Evolutionary conservation across 2,888 invertebrate genomes (phyloP), one percentile per base, ranked within the genome.

Genomic region (Latrodectus hesperus): DNA sequence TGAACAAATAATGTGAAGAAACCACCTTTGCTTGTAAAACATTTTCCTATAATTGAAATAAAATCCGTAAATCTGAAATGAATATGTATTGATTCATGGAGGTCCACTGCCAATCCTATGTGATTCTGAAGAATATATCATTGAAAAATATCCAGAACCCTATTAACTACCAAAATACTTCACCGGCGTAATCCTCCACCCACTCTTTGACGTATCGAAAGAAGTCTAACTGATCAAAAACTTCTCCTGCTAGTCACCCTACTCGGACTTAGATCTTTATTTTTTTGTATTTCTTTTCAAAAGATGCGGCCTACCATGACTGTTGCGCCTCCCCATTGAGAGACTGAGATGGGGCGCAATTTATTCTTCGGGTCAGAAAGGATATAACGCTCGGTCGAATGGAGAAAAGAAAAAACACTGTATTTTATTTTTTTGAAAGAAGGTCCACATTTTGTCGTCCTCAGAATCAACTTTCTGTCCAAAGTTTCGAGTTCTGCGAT

Each of bases 161-260:
- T 64, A 80, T 80, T 80, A 80, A 80, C 70, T 80, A 71, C 22
- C 16, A 71, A 71, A 72, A 72, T 80, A 51, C 80, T 71, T 49
- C 64, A 51, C 52, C 52, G 17, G 11, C 60, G 51, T 72, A 72
- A 80, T 72, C 80, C 80, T 55, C 55, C 38, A 16, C 17, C 73
- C 1, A n/a, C n/a, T 51, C 10, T 17, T 53, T 26, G 26, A 11
- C 16, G 26, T n/a, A 60, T 60, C 0, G 8, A 60, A 60, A 60
- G 10, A 60, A 16, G 60, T 16, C 38, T 6, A 60, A 10, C 14
- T 16, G 11, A 60, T 9, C 12, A 60, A 60, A 60, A 60, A 60
- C 60, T 16, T 60, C 38, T 22, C 22, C 22, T 38, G 6, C 38
- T 38, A 38, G 38, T 38, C 38, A 38, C 38, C 38, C 4, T 38